Conservation (phyloP, 2,888 invertebrate species). For the Pyrrhia umbra region DNA sequence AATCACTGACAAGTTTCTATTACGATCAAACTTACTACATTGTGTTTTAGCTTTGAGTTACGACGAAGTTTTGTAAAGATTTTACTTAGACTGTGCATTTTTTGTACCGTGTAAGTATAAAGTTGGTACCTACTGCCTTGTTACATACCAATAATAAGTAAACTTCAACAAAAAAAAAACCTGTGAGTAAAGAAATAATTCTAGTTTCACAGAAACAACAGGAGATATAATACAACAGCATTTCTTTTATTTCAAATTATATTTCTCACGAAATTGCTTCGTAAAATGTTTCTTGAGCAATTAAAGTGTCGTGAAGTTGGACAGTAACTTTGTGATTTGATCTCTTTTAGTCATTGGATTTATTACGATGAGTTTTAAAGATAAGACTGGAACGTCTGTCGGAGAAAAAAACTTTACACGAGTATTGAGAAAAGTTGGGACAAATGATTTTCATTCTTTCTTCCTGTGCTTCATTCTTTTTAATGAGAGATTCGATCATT, state of each 20-base stretch:
- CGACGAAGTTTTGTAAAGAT: no score
- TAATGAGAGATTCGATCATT: background rate
- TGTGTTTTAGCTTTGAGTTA: background rate
- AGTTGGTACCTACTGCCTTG: no score
- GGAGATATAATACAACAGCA: background rate
- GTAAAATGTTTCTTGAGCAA: constrained; percentile 40
- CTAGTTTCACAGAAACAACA: constrained; percentile 7
- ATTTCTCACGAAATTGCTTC: constrained; percentile 19
- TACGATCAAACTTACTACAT: background rate
- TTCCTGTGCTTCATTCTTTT: background rate
- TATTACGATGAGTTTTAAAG: constrained; percentile 25
- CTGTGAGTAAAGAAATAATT: background rate
- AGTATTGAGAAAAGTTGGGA: background rate
- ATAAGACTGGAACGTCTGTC: constrained; percentile 22
- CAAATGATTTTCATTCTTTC: constrained; percentile 17
- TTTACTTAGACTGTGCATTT: no score
- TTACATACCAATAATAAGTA: no score
- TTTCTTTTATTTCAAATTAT: constrained; percentile 25
- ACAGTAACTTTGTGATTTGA: constrained; percentile 43
- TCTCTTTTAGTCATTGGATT: constrained; percentile 42
- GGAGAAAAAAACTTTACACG: background rate
- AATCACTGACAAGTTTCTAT: constrained; percentile 28
- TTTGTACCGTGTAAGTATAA: no score
- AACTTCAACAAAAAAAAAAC: no score
- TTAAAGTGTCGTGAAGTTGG: constrained; percentile 49